Base-by-base conservation (phyloP, 2,888 invertebrate species). In the Minunthozetes semirufus region DNA sequence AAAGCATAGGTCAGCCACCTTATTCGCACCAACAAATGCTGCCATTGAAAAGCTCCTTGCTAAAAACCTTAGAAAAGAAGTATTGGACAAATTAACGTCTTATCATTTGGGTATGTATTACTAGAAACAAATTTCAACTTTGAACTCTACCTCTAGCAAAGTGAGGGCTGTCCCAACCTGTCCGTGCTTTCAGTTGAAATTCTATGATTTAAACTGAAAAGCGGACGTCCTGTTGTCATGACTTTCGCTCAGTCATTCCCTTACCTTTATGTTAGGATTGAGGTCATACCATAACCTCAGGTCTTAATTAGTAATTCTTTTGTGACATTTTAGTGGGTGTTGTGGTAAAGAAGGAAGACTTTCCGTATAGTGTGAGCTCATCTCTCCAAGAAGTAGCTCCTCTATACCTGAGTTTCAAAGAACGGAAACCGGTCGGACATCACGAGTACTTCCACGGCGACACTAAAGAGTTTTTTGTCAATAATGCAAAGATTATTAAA, bases 11-110 rank as follows among this genome's bases (percentile, higher is more conserved):
- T 88, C 89, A 81, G 88, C 90, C 81, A 93, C 93, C n/a, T 85
- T 94, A 76, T 94, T 94, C 81, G 93, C 92, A 74, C 93, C 93
- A 13, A 92, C 90, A 78, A 93, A 94, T 84, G 87, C 88, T 79
- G 93, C 93, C 76, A 92, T 93, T 15, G 76, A 77, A 13, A 50
- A 53, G 15, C 72, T 72, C 22, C 72, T 72, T 48, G 76, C 74
- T 46, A 74, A 74, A 42, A 73, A 76, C 48, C 74, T 77, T 74
- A 56, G 74, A 3, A 56, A 73, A 13, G 76, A 76, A 13, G 85
- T 90, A 91, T 82, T 83, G 73, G 81, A 82, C 75, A 85, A 83
- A 71, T 83, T 90, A 77, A 89, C 91, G 25, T 87, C 90, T 25
- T 92, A 93, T 81, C 93, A 93, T 82, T 90, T 92, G 84, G 87